A percentile compares a stretch with the other conserved stretches of the same genome.
Evolutionary conservation across 2,113 vertebrate genomes (phyloP).

Genomic region (Hippopotamus amphibius): DNA sequence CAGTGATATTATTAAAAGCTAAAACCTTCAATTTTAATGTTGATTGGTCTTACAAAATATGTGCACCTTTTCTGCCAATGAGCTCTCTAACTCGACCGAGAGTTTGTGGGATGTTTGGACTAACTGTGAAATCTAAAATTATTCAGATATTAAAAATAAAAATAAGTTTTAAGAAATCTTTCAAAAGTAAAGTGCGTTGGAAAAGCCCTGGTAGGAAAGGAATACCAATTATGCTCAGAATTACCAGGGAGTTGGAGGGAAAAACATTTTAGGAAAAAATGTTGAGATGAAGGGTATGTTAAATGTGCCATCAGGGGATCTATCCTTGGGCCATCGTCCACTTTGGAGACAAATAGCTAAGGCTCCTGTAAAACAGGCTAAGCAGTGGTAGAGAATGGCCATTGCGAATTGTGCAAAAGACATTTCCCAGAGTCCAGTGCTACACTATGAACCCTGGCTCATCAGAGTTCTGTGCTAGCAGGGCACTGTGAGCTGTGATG

Average conservation of each 20-base stretch:
- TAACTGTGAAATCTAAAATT: conserved; percentile 77
- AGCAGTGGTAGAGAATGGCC: conserved; percentile 68
- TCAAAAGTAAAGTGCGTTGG: conserved; percentile 60
- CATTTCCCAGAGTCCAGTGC: conserved; percentile 49
- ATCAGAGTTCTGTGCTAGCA: conserved; percentile 28
- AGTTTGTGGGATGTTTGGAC: conserved; percentile 22
- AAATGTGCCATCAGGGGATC: conserved; percentile 72
- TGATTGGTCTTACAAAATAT: conserved; percentile 30
- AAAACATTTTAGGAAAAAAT: conserved; percentile 71
- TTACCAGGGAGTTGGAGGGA: conserved; percentile 77
- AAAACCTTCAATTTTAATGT: conserved; percentile 68
- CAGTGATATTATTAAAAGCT: conserved; percentile 68
- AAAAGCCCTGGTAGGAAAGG: conserved; percentile 70
- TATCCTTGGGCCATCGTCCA: conserved; percentile 68
- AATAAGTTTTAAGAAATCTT: conserved; percentile 70
- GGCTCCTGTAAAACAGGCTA: conserved; percentile 76
- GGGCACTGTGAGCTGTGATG: neutral
- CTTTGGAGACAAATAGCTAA: conserved; percentile 80
- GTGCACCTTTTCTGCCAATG: conserved; percentile 58
- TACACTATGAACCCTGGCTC: neutral
- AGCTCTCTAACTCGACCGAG: conserved; percentile 52
- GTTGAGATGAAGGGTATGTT: conserved; percentile 78
- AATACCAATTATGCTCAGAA: conserved; percentile 69
- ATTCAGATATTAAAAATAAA: conserved; percentile 53
- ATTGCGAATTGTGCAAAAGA: conserved; percentile 73